Evolutionary conservation across 2,797 vertebrate genomes (phyloP), one percentile per base, ranked within the genome.

Genomic region (Chaenodraco wilsoni): DNA sequence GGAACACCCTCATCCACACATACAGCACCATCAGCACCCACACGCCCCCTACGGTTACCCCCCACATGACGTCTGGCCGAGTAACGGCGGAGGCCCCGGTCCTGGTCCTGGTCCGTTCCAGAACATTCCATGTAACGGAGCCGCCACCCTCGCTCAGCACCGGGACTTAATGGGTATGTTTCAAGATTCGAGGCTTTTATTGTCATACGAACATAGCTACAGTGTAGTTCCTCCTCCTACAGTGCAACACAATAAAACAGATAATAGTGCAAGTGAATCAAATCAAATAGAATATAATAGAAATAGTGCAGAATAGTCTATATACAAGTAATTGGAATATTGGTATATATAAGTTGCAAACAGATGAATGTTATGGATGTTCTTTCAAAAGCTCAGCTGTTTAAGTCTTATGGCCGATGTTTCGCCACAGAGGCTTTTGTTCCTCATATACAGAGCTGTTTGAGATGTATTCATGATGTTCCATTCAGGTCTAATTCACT

Each of bases 61-160:
- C 56, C 86, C 96, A 49, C 95, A 96, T 14, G 97, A 99, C 90
- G 88, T 97, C 88, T 99, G 98, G 98, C 95, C 96, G 65, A 96
- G 93, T 83, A 95, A 96, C 57, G 94, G 96, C 57, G 94, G 95
- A 63, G 87, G 94, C 87, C 94, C 97, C 65, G 87, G 94, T 87
- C 94, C 97, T 65, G 87, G 94, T 87, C 94, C 97, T 65, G 87
- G 93, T 87, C 94, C 96, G 4, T 97, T 96, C 87, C 97, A 97
- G 88, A 99, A 98, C 97, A 98, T 99, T 97, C 98, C 97, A 85
- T 99, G 98, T 94, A 99, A 98, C 41, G 98, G 97, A 95, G 95
- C 97, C 91, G 95, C 89, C 88, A 94, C 96, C 71, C 90, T 96
- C 6, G 87, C 90, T 65, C 96, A 96, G 19, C 94, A 97, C 78